Evolutionary conservation across 2,113 vertebrate genomes (phyloP), one percentile per base, ranked within the genome.

Genomic region (Dipodomys merriami): DNA sequence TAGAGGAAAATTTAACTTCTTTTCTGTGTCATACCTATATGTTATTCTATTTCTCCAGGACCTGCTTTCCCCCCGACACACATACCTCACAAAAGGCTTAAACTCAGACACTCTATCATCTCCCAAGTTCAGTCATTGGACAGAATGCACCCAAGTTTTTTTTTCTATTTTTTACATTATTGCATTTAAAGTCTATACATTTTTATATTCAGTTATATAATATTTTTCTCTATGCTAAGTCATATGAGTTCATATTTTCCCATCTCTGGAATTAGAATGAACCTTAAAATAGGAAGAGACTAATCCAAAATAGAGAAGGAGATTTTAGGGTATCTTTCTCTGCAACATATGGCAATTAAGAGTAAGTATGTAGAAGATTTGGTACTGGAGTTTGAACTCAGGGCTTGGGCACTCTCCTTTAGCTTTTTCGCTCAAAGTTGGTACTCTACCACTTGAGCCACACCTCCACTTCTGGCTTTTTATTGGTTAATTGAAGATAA

Each of bases 161-260:
- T 88, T 62, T 25, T 81, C 60, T 64, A 39, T 39, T 39, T 39
- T 39, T 39, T 39, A 39, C 77, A 46, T 57, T 77, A 68, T 25
- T 69, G 39, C 2, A 8, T 23, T 65, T 83, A 73, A 91, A 80
- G 30, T 83, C 6, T 77, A n/a, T 3, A 64, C 5, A 49, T 9
- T 67, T 62, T 84, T 64, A 72, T 74, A 16, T 39, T 23, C 25
- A 88, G 49, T 86, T 72, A 69, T 64, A 13, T 49, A 83, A 60
- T 53, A 64, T 94, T 91, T 93, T 65, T 35, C 76, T 20, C 78
- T 73, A 93, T 92, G 94, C 49, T 74, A 94, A 74, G 76, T 25
- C 39, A 57, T 15, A 25, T 73, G 7, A 73, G 69, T 85, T 81
- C 77, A 73, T 8, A 81, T 80, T 16, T 94, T 81, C 7, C 73